Evolutionary conservation across 92 coral and sea anemone species (phyloP).

Genomic region (Zoanthus solanderi): DNA sequence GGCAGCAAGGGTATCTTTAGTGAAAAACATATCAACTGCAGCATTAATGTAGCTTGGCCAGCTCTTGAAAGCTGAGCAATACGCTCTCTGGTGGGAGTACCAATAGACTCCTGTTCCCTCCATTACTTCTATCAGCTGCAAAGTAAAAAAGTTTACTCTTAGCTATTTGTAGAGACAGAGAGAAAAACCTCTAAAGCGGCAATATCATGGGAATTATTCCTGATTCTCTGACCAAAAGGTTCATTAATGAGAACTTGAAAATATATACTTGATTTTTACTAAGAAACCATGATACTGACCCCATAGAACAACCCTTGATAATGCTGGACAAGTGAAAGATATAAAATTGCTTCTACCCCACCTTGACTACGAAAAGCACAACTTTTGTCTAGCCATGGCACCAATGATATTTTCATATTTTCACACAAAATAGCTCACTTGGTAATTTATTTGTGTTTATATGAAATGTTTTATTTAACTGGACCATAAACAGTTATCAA

Average conservation of each 20-base stretch:
- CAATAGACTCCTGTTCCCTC: slow-evolving; percentile 26
- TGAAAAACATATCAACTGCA: slow-evolving; percentile 31
- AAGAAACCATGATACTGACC: slow-evolving; percentile 30
- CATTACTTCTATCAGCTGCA: slow-evolving; percentile 39
- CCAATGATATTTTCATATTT: slow-evolving; percentile 21
- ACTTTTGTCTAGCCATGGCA: slow-evolving; percentile 42
- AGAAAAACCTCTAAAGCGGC: slow-evolving; percentile 1
- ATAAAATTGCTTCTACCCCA: slow-evolving; percentile 21
- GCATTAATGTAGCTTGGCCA: slow-evolving; percentile 39
- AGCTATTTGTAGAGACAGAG: slow-evolving; percentile 33
- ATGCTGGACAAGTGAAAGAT: slow-evolving; percentile 12
- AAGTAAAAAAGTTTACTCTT: slow-evolving; percentile 30
- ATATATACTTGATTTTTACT: slow-evolving; percentile 17
- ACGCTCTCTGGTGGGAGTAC: slow-evolving; percentile 51
- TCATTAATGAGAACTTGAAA: slow-evolving; percentile 26
- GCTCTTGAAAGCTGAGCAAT: slow-evolving; percentile 17
- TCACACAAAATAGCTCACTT: slow-evolving; percentile 35
- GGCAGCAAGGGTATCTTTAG: slow-evolving; percentile 12
- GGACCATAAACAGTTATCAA: no score
- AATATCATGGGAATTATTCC: neutral
- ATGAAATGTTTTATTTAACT: no score
- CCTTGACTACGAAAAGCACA: slow-evolving; percentile 17
- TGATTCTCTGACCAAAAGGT: neutral
- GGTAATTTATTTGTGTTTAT: slow-evolving; percentile 32
- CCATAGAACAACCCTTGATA: neutral